Percentiles rank a stretch among this genome's conserved stretches.
phyloP scores from a whole-genome alignment of 2,113 vertebrate genomes.

The Shinisaurus crocodilurus region DNA sequence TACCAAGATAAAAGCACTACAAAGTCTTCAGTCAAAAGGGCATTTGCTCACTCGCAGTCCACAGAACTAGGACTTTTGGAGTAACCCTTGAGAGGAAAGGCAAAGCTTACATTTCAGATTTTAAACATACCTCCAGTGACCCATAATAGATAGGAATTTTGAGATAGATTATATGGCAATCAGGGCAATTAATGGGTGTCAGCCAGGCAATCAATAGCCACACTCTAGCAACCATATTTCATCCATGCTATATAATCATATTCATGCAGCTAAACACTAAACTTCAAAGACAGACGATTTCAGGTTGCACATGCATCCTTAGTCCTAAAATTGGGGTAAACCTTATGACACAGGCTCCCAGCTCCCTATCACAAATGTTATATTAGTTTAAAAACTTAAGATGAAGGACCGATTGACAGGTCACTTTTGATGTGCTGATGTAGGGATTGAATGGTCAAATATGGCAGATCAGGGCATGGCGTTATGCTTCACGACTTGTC shows the following conservation, averaged over 20 bases:
- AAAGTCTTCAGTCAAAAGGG: not conserved
- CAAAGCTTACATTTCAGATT: not conserved
- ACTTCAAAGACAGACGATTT: not conserved
- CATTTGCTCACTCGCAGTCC: not conserved
- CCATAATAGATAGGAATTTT: not conserved
- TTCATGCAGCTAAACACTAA: not conserved
- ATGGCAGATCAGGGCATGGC: too few species aligned
- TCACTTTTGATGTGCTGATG: too few species aligned
- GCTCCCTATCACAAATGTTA: too few species aligned
- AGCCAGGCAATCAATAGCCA: not conserved
- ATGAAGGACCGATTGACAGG: too few species aligned
- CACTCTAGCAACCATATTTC: not conserved
- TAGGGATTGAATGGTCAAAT: too few species aligned
- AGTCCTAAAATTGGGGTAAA: not conserved
- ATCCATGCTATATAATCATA: not conserved
- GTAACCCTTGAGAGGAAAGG: not conserved
- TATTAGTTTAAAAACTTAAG: too few species aligned
- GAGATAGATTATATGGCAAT: not conserved
- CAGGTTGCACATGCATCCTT: not conserved
- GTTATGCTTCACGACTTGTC: too few species aligned
- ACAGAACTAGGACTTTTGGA: not conserved
- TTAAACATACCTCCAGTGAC: not conserved
- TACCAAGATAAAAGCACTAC: not conserved
- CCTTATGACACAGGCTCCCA: not conserved
- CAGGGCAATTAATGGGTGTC: not conserved